Evolutionary conservation across 1,140 invertebrate species (phyloP).

Genomic region (Heliconius congener): DNA sequence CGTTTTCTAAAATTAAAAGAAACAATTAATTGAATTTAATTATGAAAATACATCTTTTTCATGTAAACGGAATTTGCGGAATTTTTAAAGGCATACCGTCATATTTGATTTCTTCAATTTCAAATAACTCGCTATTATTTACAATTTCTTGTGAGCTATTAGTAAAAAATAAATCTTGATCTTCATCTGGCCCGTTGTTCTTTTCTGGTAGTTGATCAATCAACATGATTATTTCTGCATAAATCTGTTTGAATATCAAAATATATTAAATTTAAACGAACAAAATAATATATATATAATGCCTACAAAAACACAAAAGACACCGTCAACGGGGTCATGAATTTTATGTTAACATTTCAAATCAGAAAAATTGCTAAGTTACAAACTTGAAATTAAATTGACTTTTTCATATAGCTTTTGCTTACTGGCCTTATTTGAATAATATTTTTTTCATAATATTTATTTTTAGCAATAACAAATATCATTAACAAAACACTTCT

Average conservation of each 20-base stretch:
- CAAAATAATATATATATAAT: slow-evolving; percentile 26
- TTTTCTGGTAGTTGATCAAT: slow-evolving; percentile 46
- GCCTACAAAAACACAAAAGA: slow-evolving; percentile 32
- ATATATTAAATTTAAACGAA: slow-evolving; percentile 2
- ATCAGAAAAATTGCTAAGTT: slow-evolving; percentile 24
- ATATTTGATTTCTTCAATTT: neutral
- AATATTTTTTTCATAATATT: neutral
- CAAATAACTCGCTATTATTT: neutral
- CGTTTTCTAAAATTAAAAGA: slow-evolving; percentile 18
- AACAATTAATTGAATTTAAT: neutral
- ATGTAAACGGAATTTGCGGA: neutral
- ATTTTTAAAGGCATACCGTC: neutral
- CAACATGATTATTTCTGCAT: slow-evolving; percentile 56
- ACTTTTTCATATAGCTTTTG: neutral
- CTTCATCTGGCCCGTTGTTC: neutral
- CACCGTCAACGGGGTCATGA: slow-evolving; percentile 28
- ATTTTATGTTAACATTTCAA: slow-evolving; percentile 31
- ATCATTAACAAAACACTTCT: neutral
- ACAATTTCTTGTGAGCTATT: neutral
- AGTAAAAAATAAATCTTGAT: neutral
- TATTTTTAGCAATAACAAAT: neutral
- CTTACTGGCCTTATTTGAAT: neutral
- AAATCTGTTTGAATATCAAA: slow-evolving; percentile 42
- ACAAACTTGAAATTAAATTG: neutral
- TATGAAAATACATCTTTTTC: no score